Conservation (phyloP, 2,113 vertebrate species). For the Alaudala cheleensis region DNA sequence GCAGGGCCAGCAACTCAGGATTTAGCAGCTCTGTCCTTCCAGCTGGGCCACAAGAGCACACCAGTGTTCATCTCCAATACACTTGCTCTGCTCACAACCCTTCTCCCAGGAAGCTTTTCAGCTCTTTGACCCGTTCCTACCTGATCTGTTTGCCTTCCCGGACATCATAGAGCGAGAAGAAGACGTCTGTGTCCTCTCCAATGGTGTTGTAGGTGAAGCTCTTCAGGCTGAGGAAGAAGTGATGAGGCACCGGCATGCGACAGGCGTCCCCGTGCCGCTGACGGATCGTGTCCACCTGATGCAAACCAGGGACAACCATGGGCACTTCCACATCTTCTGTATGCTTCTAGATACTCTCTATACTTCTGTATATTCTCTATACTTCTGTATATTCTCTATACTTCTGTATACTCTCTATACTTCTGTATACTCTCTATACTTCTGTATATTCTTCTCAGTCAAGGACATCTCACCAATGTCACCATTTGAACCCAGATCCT, state of each 20-base stretch:
- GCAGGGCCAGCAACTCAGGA: neutral
- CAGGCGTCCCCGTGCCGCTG: conserved; percentile 90
- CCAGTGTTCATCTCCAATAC: fast-evolving
- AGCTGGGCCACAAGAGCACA: neutral
- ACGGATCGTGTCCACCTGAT: conserved; percentile 85
- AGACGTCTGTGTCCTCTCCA: conserved; percentile 94
- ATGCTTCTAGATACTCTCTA: no score
- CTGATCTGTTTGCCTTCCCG: conserved; percentile 96
- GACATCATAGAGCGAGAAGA: conserved; percentile 92
- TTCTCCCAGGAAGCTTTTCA: neutral
- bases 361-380: no score
- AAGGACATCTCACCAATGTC: neutral
- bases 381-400: no score
- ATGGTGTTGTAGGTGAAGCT: conserved; percentile 98
- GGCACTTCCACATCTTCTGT: neutral
- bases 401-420: neutral
- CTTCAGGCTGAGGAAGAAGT: conserved; percentile 95
- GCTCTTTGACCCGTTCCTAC: conserved; percentile 62
- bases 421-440: neutral
- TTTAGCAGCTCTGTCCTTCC: neutral
- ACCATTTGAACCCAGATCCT: neutral
- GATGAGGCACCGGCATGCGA: conserved; percentile 90
- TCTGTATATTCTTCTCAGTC: neutral
- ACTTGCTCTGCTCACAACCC: neutral
- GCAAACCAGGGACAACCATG: neutral